Conservation (phyloP, 2,797 vertebrate genomes). For the Linurgus olivaceus region DNA sequence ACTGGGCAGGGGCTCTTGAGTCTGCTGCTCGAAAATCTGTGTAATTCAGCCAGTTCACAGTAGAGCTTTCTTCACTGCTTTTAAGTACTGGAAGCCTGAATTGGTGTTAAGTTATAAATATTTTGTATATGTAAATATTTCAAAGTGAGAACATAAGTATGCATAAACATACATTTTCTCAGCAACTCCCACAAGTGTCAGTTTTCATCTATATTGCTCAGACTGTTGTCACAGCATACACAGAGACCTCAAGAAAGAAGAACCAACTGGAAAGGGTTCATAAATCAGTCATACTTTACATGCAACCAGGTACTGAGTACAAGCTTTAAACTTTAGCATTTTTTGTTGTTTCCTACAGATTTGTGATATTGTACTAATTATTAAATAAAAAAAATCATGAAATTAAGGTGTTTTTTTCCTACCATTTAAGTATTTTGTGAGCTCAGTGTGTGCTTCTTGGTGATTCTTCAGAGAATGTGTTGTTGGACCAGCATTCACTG, state of each 20-base stretch:
- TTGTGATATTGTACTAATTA: neutral
- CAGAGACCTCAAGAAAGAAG: neutral
- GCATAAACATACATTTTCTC: neutral
- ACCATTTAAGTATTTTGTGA: neutral
- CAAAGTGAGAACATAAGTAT: neutral
- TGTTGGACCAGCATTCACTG: neutral
- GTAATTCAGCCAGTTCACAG: neutral
- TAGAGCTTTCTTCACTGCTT: neutral
- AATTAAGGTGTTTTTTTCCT: slow-evolving; percentile 6
- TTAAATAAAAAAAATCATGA: slow-evolving; percentile 13
- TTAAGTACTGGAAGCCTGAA: neutral
- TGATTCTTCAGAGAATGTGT: neutral
- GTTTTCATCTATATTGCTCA: neutral
- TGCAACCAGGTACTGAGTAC: neutral
- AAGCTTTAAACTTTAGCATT: neutral
- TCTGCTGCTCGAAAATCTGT: neutral
- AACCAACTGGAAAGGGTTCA: neutral
- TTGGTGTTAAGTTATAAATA: neutral
- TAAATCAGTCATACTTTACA: neutral
- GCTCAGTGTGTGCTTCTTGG: neutral
- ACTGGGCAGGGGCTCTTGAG: neutral
- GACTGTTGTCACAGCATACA: neutral
- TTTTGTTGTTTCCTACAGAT: neutral
- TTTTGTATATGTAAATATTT: neutral
- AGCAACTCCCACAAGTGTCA: neutral